Evolutionary conservation across 2,113 vertebrate species (phyloP).

Genomic region (Epinephelus lanceolatus): DNA sequence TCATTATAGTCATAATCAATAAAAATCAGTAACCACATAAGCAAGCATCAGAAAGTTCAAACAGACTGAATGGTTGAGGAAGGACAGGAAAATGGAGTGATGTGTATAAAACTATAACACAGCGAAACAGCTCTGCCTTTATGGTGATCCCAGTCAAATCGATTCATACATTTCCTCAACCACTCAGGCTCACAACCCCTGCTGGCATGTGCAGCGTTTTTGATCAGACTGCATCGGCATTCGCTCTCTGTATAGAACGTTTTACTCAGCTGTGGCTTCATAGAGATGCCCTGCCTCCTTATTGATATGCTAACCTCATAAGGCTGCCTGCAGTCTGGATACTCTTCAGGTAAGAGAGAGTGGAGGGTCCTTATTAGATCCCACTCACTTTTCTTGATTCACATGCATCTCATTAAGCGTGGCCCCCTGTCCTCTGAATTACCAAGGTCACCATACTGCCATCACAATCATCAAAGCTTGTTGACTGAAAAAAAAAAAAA

Average conservation of each 20-base stretch:
- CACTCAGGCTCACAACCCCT: conserved; percentile 46
- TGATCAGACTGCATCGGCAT: conserved; percentile 54
- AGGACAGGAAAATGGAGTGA: conserved; percentile 48
- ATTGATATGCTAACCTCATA: conserved; percentile 56
- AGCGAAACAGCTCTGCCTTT: conserved; percentile 61
- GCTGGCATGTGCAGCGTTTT: conserved; percentile 50
- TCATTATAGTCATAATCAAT: conserved; percentile 28
- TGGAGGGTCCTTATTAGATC: neutral
- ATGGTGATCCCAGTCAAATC: conserved; percentile 60
- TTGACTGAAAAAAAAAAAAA: neutral
- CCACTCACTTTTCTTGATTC: conserved; percentile 13
- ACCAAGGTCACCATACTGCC: conserved; percentile 12
- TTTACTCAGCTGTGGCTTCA: conserved; percentile 41
- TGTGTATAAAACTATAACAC: conserved; percentile 58
- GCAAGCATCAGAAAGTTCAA: conserved; percentile 30
- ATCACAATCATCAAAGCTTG: conserved; percentile 4
- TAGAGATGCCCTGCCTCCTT: conserved; percentile 22
- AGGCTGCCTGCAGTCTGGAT: conserved; percentile 5
- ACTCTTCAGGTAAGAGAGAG: conserved; percentile 20
- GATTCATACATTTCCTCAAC: conserved; percentile 71
- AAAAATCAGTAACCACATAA: conserved; percentile 24
- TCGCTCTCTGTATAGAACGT: conserved; percentile 51
- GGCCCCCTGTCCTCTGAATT: conserved; percentile 13
- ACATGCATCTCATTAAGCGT: conserved; percentile 16
- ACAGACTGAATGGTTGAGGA: conserved; percentile 42